These are phyloP conservation scores for Isurus oxyrinchus DNA, from an alignment of 2,113 vertebrate species.

Conservation along the genomic window DNA sequence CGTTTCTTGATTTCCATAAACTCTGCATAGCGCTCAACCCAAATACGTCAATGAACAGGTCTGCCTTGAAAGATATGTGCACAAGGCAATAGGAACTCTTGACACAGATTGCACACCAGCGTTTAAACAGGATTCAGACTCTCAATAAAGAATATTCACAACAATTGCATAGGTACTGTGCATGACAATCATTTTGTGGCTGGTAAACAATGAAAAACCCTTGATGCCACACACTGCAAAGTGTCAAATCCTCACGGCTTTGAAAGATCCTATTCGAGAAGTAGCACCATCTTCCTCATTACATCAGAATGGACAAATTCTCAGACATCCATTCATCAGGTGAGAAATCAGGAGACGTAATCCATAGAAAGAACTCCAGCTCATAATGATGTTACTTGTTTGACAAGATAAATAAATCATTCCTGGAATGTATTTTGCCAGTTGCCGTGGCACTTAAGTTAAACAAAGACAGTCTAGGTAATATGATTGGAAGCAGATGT, in stretches of 20 bases:
- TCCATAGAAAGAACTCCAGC: not conserved
- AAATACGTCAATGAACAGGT: not conserved
- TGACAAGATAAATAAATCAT: not conserved
- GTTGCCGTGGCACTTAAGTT: not conserved
- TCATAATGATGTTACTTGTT: not conserved
- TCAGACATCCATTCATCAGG: not conserved
- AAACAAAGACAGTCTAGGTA: not conserved
- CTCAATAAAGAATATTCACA: not conserved
- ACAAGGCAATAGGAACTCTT: not conserved
- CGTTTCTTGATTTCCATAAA: not conserved
- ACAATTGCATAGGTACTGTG: not conserved
- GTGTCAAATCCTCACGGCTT: not conserved
- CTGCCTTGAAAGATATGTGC: not conserved
- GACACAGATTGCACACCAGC: not conserved
- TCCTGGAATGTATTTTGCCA: not conserved
- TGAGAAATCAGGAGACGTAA: not conserved
- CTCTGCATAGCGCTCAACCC: not conserved
- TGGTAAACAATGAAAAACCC: not conserved
- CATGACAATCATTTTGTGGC: not conserved
- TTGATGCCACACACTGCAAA: not conserved
- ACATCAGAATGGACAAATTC: not conserved
- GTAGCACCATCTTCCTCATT: not conserved
- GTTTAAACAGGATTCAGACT: not conserved
- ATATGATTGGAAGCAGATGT: not conserved
- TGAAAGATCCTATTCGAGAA: not conserved